Evolutionary conservation across 2,888 invertebrate genomes (phyloP).

Genomic region (Xanthorhoe designata): DNA sequence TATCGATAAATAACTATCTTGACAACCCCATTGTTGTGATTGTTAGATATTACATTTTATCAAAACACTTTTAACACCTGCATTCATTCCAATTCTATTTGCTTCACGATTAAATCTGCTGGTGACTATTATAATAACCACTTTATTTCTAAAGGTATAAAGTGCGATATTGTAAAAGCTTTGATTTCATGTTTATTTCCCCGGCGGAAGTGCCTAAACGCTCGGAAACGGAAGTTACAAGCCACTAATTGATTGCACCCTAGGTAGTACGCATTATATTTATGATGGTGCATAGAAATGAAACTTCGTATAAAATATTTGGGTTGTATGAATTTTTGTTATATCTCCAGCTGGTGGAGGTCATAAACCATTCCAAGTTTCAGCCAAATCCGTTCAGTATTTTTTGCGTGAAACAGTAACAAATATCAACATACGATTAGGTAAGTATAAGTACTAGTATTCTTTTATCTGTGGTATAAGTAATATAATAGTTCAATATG

Average conservation of each 20-base stretch:
- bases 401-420: too few relatives aligned
- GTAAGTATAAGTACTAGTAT: too few relatives aligned
- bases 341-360: too few relatives aligned
- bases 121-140: constrained; percentile 14
- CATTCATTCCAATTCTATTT: constrained; percentile 22
- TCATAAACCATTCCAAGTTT: too few relatives aligned
- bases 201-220: constrained; percentile 81
- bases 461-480: too few relatives aligned
- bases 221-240: constrained; percentile 78
- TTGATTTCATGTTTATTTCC: constrained; percentile 44
- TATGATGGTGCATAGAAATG: constrained; percentile 8
- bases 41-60: not conserved
- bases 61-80: constrained; percentile 25
- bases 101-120: constrained; percentile 23
- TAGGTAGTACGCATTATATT: constrained; percentile 33
- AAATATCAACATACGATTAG: too few relatives aligned
- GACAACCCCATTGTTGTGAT: not conserved
- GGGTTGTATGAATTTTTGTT: too few relatives aligned
- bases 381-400: too few relatives aligned
- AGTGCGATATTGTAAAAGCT: constrained; percentile 24
- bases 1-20: not conserved
- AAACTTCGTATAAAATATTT: constrained; percentile 7
- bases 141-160: constrained; percentile 19
- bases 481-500: too few relatives aligned
- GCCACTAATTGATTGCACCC: constrained; percentile 81